Evolutionary conservation across 2,113 vertebrate genomes (phyloP).

Genomic region (Caranx ignobilis): DNA sequence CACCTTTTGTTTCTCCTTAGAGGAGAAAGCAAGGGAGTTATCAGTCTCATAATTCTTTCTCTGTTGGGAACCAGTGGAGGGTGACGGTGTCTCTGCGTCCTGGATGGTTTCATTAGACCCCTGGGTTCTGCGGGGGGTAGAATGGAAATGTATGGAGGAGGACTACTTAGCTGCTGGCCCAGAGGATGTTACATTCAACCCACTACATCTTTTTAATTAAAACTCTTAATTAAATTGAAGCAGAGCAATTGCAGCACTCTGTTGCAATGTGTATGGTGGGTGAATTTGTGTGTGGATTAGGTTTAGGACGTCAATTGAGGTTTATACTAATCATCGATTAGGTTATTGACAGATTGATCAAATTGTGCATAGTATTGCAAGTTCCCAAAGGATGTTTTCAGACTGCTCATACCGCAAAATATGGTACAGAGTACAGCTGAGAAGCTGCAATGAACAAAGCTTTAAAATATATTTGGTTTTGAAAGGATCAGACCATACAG

Average conservation of each 20-base stretch:
- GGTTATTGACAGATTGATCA: not conserved
- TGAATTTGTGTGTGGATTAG: conserved; percentile 7
- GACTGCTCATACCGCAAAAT: conserved; percentile 10
- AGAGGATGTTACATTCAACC: conserved; percentile 59
- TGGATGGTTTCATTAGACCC: conserved; percentile 65
- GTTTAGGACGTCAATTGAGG: not conserved
- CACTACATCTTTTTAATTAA: conserved; percentile 66
- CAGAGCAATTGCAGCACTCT: conserved; percentile 16
- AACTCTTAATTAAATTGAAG: conserved; percentile 60
- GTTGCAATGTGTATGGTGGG: conserved; percentile 7
- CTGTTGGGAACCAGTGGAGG: conserved; percentile 56
- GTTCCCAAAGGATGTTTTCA: not conserved
- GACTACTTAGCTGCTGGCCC: conserved; percentile 47
- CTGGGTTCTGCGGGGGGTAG: conserved; percentile 21
- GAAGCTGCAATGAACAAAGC: not conserved
- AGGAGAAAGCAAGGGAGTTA: conserved; percentile 54
- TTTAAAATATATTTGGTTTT: not conserved
- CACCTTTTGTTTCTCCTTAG: conserved; percentile 65
- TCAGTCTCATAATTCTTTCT: conserved; percentile 62
- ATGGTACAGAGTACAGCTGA: not conserved
- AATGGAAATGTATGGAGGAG: conserved; percentile 43
- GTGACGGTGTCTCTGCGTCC: conserved; percentile 59
- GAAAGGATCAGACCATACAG: too few relatives aligned
- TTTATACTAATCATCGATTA: conserved; percentile 13
- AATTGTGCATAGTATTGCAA: not conserved